Evolutionary conservation across 2,888 invertebrate species (phyloP), one percentile per base, ranked within the genome.

Genomic region (Amphipoea oculea): DNA sequence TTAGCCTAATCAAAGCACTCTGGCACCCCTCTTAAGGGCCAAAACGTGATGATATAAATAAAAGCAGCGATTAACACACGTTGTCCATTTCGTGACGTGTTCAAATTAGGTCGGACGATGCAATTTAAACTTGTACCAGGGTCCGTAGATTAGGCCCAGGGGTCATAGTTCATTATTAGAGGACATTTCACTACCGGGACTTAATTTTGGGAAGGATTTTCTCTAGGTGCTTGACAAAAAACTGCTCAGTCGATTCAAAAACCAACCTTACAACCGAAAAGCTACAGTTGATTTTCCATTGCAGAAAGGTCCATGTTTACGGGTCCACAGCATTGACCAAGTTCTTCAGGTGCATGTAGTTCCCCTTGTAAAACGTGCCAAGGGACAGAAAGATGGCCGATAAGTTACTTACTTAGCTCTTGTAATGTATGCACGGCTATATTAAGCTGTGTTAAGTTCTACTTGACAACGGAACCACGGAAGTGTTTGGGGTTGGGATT

Each of bases 21-120:
- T 82, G 57, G 75, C 66, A 54, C 69, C 81, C 81, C 81, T 76
- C 79, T 23, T 45, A 51, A 80, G 76, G 73, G 76, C 73, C 67
- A 57, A 76, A 86, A 73, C 83, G 78, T 84, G 77, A 83, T 82
- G 84, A 85, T 82, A 88, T 90, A 91, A 91, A 93, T 94, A 93
- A 93, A 92, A 92, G 91, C 90, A 86, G 89, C 91, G 86, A 93
- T 94, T 93, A 92, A 94, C 94, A 94, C 90, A 92, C 92, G 90
- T 92, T 93, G 93, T 93, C 93, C 94, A 94, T 94, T 94, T 89
- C 88, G 85, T 85, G 84, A 89, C 90, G 82, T 90, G 87, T 88
- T 76, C 85, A 89, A 92, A 91, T 91, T 91, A 92, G 89, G 85
- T 82, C 85, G 86, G 87, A 90, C 87, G 87, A 88, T 89, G 91